Evolutionary conservation across 2,113 vertebrate species (phyloP).

Genomic region (Polypterus senegalus): DNA sequence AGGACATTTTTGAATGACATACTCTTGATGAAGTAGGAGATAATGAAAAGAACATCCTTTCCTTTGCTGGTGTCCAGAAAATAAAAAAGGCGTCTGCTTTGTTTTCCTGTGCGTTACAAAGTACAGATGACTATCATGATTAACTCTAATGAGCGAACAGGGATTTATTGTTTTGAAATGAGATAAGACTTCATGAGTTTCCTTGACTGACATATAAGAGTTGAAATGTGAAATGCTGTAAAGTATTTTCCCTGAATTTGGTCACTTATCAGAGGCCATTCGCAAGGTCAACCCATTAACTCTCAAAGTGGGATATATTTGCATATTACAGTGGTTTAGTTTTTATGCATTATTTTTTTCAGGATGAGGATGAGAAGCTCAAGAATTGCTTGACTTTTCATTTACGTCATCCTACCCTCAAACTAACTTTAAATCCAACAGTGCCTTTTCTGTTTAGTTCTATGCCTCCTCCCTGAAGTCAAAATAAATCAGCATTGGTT

Average conservation of each 20-base stretch:
- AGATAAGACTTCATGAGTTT: conserved; percentile 46
- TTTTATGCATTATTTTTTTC: background rate
- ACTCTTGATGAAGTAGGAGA: conserved; percentile 20
- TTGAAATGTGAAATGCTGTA: conserved; percentile 34
- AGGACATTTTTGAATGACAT: conserved; percentile 19
- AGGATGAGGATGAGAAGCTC: conserved; percentile 26
- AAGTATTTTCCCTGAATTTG: conserved; percentile 3
- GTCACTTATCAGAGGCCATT: background rate
- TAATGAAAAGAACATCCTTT: conserved; percentile 38
- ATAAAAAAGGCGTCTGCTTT: conserved; percentile 23
- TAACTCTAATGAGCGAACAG: conserved; percentile 50
- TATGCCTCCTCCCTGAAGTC: conserved; percentile 59
- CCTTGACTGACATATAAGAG: conserved; percentile 43
- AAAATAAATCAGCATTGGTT: conserved; percentile 97
- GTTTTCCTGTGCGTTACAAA: conserved; percentile 42
- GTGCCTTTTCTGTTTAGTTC: conserved; percentile 63
- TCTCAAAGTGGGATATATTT: background rate
- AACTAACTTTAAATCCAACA: conserved; percentile 41
- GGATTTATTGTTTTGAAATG: conserved; percentile 53
- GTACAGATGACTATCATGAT: conserved; percentile 57
- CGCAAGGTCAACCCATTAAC: background rate
- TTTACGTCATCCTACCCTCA: background rate
- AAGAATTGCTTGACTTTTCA: conserved; percentile 44
- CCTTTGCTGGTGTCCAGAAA: conserved; percentile 18
- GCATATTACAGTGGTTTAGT: background rate